phyloP scores from a whole-genome alignment of 2,797 vertebrate genomes.

The Chrysolophus pictus region DNA sequence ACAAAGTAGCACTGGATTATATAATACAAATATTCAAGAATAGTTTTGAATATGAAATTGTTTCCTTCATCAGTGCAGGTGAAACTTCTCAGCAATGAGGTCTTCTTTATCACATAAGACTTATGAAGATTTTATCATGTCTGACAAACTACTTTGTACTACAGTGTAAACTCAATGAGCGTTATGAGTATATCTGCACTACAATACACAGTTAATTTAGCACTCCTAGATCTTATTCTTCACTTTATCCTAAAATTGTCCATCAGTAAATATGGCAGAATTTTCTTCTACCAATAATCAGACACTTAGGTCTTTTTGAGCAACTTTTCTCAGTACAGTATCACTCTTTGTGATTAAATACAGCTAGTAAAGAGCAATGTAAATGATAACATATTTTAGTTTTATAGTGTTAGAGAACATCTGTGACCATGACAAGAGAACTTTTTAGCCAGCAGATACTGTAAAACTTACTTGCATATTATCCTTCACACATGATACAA shows the following conservation, averaged over 20 bases:
- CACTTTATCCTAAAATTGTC: neutral
- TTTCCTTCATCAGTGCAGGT: neutral
- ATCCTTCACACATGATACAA: fast-evolving
- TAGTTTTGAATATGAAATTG: neutral
- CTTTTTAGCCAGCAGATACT: neutral
- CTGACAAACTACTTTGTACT: neutral
- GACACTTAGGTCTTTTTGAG: neutral
- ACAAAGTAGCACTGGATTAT: neutral
- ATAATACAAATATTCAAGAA: neutral
- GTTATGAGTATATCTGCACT: neutral
- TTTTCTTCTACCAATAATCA: neutral
- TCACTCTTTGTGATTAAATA: neutral
- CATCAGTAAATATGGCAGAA: neutral
- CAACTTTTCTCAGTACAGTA: neutral
- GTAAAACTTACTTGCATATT: neutral
- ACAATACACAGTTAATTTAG: too few species aligned
- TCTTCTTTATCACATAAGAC: neutral
- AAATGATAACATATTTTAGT: neutral
- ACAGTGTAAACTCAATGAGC: neutral
- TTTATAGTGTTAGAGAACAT: neutral
- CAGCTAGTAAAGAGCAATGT: neutral
- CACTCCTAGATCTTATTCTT: neutral
- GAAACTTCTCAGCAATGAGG: neutral
- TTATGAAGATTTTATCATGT: neutral
- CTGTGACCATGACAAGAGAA: neutral